Evolutionary conservation across 2,888 invertebrate species (phyloP).

Genomic region (Aspidiotus rigidus): DNA sequence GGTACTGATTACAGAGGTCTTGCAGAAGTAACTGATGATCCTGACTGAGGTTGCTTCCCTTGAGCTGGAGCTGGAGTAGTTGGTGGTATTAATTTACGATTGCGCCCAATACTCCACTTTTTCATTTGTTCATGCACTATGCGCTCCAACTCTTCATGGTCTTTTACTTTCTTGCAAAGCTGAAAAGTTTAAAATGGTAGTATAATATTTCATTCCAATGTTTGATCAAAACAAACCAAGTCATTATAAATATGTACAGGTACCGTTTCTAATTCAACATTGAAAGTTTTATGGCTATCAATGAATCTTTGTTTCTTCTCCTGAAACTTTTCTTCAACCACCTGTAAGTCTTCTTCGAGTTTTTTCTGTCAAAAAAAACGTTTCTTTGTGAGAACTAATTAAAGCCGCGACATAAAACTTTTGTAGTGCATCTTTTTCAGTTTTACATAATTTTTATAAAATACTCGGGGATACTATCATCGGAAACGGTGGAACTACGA

Average conservation of each 20-base stretch:
- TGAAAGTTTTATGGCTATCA: constrained; percentile 86
- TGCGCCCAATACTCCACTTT: constrained; percentile 43
- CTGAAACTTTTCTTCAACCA: constrained; percentile 94
- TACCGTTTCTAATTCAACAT: constrained; percentile 84
- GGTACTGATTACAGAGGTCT: constrained; percentile 28
- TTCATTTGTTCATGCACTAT: constrained; percentile 84
- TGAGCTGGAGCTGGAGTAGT: neutral
- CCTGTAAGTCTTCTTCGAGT: constrained; percentile 84
- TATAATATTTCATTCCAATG: too few relatives aligned
- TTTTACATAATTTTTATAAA: too few relatives aligned
- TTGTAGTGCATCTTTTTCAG: too few relatives aligned
- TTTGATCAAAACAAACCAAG: too few relatives aligned
- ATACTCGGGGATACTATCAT: too few relatives aligned
- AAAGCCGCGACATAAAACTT: too few relatives aligned
- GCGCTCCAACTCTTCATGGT: constrained; percentile 82
- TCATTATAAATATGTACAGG: too few relatives aligned
- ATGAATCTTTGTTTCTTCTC: constrained; percentile 89
- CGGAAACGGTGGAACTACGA: neutral
- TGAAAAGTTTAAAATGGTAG: constrained; percentile 39
- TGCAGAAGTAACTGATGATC: constrained; percentile 24
- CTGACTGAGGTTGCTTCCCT: constrained; percentile 17
- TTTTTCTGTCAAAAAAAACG: constrained; percentile 56
- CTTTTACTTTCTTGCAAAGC: constrained; percentile 83
- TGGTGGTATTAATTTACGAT: constrained; percentile 35
- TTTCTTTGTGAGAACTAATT: neutral